Base-by-base conservation (phyloP, 2,113 vertebrate species). In the Channa argus region DNA sequence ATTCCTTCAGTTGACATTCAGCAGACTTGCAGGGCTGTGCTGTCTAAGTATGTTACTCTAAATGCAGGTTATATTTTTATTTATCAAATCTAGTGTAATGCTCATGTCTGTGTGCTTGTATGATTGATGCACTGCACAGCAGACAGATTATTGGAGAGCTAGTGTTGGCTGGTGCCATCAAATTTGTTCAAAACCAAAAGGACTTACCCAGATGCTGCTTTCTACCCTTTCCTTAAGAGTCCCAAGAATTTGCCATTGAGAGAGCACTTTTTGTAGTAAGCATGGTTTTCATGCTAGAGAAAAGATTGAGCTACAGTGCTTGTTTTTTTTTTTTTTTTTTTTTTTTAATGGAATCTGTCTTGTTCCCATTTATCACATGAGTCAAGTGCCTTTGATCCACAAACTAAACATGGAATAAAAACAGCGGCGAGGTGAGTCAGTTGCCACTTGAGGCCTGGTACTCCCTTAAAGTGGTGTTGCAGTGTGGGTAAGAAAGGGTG, bases 401-500 rank as follows among this genome's bases (percentile, higher is more conserved):
- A 66, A 60, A 68, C 38, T 58, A 52, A 54, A 73, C 60, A 37
- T 34, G 24, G 24, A 24, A 24, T 41, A 8, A 63, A 63, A 71
- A 24, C 69, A 11, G 66, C 0, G 13, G 12, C 34, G 62, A 47
- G 65, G 61, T 6, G 63, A 70, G 47, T 3, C 56, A 52, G 60
- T 3, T 41, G 56, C 60, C 60, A 44, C 52, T 34, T 8, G 72
- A 54, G 36, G 66, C 45, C 56, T 55, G n/a, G 55, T 6, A 1
- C 67, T 8, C 5, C 44, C 36, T 76, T 63, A 46, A 61, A 62
- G 74, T 60, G 43, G 46, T 14, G 56, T 9, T 34, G 67, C 93
- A 88, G 92, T 92, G 92, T 92, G 92, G 93, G 93, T 92, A 92
- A 92, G 92, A 95, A 63, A 93, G 93, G 94, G 90, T 93, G 71